These are phyloP conservation scores for Phodopus roborovskii DNA, from an alignment of 2,113 vertebrate species.

Conservation along the genomic window DNA sequence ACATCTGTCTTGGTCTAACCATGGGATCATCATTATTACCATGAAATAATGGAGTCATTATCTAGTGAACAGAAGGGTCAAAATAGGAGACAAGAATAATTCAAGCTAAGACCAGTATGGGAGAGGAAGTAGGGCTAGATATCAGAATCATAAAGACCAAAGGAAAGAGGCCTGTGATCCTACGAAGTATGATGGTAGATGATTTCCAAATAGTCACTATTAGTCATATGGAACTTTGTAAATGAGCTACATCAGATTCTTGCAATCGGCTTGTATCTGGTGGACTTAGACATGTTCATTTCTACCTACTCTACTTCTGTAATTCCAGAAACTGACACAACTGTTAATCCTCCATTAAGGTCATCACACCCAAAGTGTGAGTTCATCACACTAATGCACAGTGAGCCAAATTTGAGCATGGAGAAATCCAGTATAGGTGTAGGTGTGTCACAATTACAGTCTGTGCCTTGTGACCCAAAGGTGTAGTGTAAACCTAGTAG, in stretches of 20 bases:
- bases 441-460: not conserved
- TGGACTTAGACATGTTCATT: not conserved
- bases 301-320: not conserved
- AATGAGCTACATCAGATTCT: not conserved
- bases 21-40: not conserved
- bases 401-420: not conserved
- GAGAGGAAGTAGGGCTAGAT: not conserved
- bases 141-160: not conserved
- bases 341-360: not conserved
- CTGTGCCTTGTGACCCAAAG: not conserved
- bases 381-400: not conserved
- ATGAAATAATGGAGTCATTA: not conserved
- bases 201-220: not conserved
- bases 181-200: not conserved
- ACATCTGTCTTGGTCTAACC: not conserved
- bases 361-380: not conserved
- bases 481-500: not conserved
- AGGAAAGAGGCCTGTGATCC: not conserved
- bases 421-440: not conserved
- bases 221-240: not conserved
- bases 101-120: not conserved
- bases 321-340: constrained; percentile 16
- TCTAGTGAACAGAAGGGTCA: not conserved
- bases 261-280: not conserved
- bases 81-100: not conserved